Percentiles rank a stretch among this genome's conserved stretches.
Evolutionary conservation across 92 coral and sea anemone genomes (phyloP).

Genomic region (Epizoanthus illoricatus): DNA sequence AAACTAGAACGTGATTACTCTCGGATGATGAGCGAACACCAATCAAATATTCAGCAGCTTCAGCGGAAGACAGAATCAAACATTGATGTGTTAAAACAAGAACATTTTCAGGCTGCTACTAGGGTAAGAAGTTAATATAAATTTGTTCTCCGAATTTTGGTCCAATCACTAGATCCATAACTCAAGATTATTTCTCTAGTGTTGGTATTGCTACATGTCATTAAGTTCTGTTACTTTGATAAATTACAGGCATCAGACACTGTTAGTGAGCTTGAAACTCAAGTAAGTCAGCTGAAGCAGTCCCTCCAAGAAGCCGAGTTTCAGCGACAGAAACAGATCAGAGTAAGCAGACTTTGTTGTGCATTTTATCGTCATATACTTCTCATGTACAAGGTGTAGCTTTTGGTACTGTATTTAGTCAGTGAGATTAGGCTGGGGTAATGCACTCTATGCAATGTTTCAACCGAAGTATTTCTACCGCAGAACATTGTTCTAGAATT

Average conservation of each 20-base stretch:
- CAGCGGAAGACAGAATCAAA: slow-evolving; percentile 79
- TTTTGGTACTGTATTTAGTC: neutral
- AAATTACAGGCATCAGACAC: slow-evolving; percentile 71
- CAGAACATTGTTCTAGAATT: too few relatives aligned
- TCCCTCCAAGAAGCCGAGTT: slow-evolving; percentile 78
- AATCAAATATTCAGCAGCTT: slow-evolving; percentile 73
- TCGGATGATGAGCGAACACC: slow-evolving; percentile 74
- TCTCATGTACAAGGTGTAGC: neutral
- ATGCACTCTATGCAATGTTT: too few relatives aligned
- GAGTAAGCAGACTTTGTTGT: slow-evolving; percentile 49
- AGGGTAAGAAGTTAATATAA: slow-evolving; percentile 55
- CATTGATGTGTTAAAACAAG: slow-evolving; percentile 73
- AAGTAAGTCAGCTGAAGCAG: slow-evolving; percentile 76
- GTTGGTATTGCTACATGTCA: neutral
- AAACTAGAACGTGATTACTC: slow-evolving; percentile 80
- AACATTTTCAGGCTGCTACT: slow-evolving; percentile 69
- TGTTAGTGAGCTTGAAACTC: slow-evolving; percentile 73
- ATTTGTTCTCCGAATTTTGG: neutral
- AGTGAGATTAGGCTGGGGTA: neutral
- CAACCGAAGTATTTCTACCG: too few relatives aligned
- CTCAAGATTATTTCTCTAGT: neutral
- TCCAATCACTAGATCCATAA: too few relatives aligned
- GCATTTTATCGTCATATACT: neutral
- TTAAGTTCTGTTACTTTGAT: neutral
- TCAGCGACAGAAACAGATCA: slow-evolving; percentile 84